Evolutionary conservation across 2,113 vertebrate genomes (phyloP).

Genomic region (Lasiurus cinereus): DNA sequence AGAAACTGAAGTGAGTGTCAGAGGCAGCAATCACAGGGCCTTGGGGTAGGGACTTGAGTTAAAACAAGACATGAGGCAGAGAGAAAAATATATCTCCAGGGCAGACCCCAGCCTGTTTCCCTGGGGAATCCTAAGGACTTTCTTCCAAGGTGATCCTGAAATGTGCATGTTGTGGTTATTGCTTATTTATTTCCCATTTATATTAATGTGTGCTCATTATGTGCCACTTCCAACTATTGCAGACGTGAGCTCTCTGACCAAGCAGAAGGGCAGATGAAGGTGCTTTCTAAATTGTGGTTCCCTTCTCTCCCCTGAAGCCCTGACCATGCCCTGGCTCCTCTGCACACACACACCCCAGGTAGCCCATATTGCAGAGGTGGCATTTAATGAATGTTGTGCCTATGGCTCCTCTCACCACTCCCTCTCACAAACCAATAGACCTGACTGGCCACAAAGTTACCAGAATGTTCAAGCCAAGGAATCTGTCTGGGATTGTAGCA

Average conservation of each 20-base stretch:
- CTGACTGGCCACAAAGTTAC: background rate
- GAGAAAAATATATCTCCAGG: background rate
- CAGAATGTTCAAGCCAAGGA: background rate
- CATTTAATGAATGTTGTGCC: background rate
- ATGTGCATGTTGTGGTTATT: constrained; percentile 63
- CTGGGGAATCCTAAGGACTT: background rate
- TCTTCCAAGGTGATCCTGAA: constrained; percentile 72
- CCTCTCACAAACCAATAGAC: background rate
- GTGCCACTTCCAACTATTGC: constrained; percentile 33
- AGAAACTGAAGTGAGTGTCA: background rate
- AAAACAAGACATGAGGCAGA: background rate
- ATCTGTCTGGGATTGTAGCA: background rate
- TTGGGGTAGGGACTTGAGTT: accelerated
- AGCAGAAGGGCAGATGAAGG: constrained; percentile 67
- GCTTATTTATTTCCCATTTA: constrained; percentile 83
- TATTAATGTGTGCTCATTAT: constrained; percentile 77
- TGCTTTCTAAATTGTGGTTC: background rate
- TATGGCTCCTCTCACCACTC: background rate
- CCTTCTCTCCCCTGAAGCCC: background rate
- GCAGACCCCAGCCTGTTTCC: background rate
- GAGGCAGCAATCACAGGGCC: background rate
- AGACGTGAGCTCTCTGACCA: constrained; percentile 39
- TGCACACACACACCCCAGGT: too few species aligned
- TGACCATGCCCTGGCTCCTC: background rate
- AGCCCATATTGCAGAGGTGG: background rate